Evolutionary conservation across 2,113 vertebrate species (phyloP).

Genomic region (Chionodraco myersi): DNA sequence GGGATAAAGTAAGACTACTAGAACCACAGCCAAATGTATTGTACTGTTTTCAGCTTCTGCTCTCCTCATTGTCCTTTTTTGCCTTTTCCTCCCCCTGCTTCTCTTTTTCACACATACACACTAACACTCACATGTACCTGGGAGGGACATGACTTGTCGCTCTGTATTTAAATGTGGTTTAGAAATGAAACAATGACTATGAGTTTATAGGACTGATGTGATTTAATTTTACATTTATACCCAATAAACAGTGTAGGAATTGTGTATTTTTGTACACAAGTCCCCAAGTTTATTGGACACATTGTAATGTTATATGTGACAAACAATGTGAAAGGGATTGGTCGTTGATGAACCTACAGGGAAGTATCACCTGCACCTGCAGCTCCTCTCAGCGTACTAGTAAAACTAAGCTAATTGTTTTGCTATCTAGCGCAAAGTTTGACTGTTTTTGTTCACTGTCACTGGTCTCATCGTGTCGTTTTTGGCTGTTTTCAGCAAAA

Average conservation of each 20-base stretch:
- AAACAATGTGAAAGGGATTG: background rate
- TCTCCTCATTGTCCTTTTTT: background rate
- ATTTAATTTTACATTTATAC: constrained; percentile 7
- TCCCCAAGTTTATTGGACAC: background rate
- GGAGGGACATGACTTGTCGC: background rate
- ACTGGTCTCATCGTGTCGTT: background rate
- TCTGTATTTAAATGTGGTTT: constrained; percentile 1
- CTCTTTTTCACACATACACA: background rate
- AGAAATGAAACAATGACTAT: background rate
- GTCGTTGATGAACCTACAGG: background rate
- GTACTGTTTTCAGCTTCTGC: constrained; percentile 24
- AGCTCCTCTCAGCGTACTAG: background rate
- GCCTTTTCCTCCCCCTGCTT: constrained; percentile 8
- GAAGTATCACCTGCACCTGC: background rate
- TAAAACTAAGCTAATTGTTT: no score
- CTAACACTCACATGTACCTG: no score
- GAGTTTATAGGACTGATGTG: constrained; percentile 10
- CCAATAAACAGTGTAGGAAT: background rate
- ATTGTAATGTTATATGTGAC: no score
- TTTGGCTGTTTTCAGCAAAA: background rate
- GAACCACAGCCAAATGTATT: constrained; percentile 41
- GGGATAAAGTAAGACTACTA: constrained; percentile 38
- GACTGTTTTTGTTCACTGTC: background rate
- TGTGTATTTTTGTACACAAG: background rate
- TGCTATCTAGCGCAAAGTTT: background rate